Evolutionary conservation across 2,113 vertebrate species (phyloP).

Genomic region (Rhynchomys soricoides): DNA sequence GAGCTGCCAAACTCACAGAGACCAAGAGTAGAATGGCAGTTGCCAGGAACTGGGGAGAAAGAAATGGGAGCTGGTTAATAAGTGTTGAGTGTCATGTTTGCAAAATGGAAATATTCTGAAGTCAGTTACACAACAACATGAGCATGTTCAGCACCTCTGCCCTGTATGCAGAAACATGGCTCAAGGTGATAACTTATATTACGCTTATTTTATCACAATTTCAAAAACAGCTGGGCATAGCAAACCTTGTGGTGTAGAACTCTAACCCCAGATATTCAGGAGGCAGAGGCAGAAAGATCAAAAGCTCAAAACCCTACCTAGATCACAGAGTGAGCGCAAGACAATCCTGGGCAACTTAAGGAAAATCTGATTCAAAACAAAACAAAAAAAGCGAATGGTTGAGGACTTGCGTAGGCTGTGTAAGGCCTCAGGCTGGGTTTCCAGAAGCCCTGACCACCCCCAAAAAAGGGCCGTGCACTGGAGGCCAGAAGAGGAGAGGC

Average conservation of each 20-base stretch:
- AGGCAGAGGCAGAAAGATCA: not conserved
- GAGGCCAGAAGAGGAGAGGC: not conserved
- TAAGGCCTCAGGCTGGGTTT: not conserved
- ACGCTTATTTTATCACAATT: not conserved
- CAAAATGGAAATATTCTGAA: conserved; percentile 33
- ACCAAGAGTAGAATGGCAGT: not conserved
- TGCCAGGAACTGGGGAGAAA: not conserved
- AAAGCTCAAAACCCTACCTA: not conserved
- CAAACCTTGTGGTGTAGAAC: not conserved
- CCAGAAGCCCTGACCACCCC: no score
- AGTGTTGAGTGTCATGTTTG: conserved; percentile 4
- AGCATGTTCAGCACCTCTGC: not conserved
- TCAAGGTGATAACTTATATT: not conserved
- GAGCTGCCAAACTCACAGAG: not conserved
- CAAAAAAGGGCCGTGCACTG: not conserved
- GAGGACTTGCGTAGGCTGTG: not conserved
- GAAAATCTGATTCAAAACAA: not conserved
- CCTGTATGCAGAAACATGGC: not conserved
- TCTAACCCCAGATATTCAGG: not conserved
- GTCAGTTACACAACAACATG: not conserved
- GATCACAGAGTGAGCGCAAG: not conserved
- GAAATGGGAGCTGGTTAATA: not conserved
- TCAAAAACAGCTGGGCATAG: not conserved
- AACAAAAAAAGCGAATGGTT: not conserved
- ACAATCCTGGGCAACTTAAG: not conserved